Evolutionary conservation across 37 sponge, comb jelly and placozoan species (phyloP).

Genomic region (Oscarella lobularis): DNA sequence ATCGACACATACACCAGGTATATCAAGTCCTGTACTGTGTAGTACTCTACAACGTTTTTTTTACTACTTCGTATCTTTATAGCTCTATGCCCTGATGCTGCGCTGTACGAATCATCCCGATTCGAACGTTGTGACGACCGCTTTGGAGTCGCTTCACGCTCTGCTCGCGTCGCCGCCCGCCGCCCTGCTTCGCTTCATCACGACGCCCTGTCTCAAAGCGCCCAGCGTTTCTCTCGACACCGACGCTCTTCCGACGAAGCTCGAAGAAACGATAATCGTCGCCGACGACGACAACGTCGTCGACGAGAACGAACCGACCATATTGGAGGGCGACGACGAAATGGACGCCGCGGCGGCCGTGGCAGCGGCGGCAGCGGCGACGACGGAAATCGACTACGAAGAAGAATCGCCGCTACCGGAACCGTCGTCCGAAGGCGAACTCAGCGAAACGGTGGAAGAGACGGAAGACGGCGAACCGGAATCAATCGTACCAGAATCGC

Average conservation of each 20-base stretch:
- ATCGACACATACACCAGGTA: conserved; percentile 2
- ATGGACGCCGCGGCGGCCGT: neutral
- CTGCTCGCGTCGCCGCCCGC: neutral
- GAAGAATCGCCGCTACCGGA: neutral
- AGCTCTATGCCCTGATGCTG: neutral
- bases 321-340: neutral
- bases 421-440: neutral
- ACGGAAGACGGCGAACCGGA: neutral
- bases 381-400: neutral
- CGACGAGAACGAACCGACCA: neutral
- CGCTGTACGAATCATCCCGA: neutral
- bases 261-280: neutral
- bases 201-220: neutral
- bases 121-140: neutral
- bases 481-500: too few relatives aligned
- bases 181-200: neutral
- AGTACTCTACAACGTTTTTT: too few relatives aligned
- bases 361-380: neutral
- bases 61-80: too few relatives aligned
- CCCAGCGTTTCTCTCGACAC: too few relatives aligned
- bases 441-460: neutral
- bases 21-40: too few relatives aligned
- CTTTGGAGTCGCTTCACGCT: neutral
- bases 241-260: neutral
- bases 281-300: neutral